Base-by-base conservation (phyloP, 2,888 invertebrate species). In the Silvanus unidentatus region DNA sequence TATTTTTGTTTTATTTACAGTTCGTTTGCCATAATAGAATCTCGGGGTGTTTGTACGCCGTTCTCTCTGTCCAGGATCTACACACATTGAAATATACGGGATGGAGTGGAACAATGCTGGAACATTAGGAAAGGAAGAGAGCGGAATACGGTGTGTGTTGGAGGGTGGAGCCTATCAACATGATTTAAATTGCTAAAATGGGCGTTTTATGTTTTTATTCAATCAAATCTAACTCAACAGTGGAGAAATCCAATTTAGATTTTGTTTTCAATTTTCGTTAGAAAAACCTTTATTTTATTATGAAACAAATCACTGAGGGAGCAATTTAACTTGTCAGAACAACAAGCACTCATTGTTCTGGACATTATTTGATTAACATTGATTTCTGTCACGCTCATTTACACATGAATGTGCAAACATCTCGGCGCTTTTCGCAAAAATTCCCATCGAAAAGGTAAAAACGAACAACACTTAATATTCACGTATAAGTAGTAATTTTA, bases 151-250 rank as follows among this genome's bases (percentile, higher is more conserved):
- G n/a, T n/a, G n/a, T n/a, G n/a, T n/a, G n/a, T n/a, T n/a, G 34
- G 15, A 38, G 57, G 61, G 63, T 55, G 57, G 58, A 58, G 63
- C 60, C 58, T 60, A 64, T 66, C 62, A 59, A 59, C 63, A 66
- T 70, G 68, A 70, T 70, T 70, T 68, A 69, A 69, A 70, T 70
- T 69, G 68, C 70, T 68, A 68, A 69, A 70, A 69, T 68, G 66
- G 69, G 68, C 67, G 67, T 68, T 70, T 69, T 70, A 67, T 67
- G 64, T 66, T 69, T 69, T 67, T 67, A 67, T 68, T 63, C 64
- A 66, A 70, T 70, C 66, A 66, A 63, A 64, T 60, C 60, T 55
- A 57, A 58, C 59, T 60, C 59, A 62, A 61, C 60, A 58, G 49
- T 57, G 57, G 55, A 57, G 57, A 48, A 62, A 64, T 64, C 60